Evolutionary conservation across 2,113 vertebrate genomes (phyloP), one percentile per base, ranked within the genome.

Genomic region (Mustela nigripes): DNA sequence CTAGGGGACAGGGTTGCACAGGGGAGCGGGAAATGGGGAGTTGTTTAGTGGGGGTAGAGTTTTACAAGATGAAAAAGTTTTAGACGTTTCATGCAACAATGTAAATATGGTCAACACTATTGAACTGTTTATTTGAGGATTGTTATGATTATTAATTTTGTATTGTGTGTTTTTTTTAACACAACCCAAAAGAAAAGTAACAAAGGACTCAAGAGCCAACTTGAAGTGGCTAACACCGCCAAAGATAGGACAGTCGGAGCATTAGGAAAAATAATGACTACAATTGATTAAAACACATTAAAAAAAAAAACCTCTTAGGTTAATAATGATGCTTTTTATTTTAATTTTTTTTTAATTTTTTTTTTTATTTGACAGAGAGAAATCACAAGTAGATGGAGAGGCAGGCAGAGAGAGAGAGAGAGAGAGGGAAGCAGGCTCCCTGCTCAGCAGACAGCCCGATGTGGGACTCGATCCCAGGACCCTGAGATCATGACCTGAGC

Each of bases 1-100:
- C 45, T 28, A 11, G 4, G 31, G 18, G 14, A 19, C 1, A 0
- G 39, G 4, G 65, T 11, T 31, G 65, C 11, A 78, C 42, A 31
- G 33, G 8, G n/a, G 0, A 0, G 1, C 2, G 15, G 19, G 28
- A 26, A 1, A 8, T 8, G 45, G 24, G 71, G 1, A 42, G 45
- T 79, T 53, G 42, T 24, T 79, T 69, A 76, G 69, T 39, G n/a
- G 42, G 65, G n/a, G 22, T 63, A 39, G 80, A 50, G 42, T 63
- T 76, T 63, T 39, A 36, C 69, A 85, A 53, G 48, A 5, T 93
- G 82, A 33, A 39, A 65, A 65, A 53, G 39, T 39, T 78, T 10
- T 33, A 63, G 45, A 78, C 2, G 15, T 50, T 18, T 84, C 53
- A n/a, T 6, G 11, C 45, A 53, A 31, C 82, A 42, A 7, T 78